These are phyloP conservation scores for Chaetodon trifascialis DNA, from an alignment of 2,113 vertebrate species.

Conservation along the genomic window DNA sequence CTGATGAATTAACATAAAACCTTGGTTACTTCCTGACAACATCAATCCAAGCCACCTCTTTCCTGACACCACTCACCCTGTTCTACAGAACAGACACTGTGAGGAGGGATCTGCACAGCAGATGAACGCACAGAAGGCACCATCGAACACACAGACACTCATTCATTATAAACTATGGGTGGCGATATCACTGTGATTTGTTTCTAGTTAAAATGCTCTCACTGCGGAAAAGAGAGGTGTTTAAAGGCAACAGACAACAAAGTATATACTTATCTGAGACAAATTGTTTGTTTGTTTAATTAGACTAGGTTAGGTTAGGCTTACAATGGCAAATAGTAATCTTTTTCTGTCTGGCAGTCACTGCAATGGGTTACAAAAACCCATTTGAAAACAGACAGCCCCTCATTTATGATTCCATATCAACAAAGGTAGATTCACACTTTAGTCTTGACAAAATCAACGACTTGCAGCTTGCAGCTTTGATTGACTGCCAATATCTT, in stretches of 20 bases:
- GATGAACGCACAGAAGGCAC: conserved; percentile 68
- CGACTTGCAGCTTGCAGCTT: not conserved
- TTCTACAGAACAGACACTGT: conserved; percentile 50
- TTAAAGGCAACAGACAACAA: conserved; percentile 6
- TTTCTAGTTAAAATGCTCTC: conserved; percentile 36
- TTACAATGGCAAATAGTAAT: no score
- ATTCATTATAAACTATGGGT: conserved; percentile 65
- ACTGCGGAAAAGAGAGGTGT: not conserved
- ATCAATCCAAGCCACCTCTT: conserved; percentile 36
- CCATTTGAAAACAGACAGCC: not conserved
- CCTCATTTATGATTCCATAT: not conserved
- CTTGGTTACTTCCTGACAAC: conserved; percentile 47
- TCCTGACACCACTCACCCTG: conserved; percentile 10
- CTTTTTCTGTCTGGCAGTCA: not conserved
- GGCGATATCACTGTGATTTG: conserved; percentile 42
- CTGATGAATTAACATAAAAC: conserved; percentile 49
- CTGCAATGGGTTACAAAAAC: not conserved
- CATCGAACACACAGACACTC: conserved; percentile 44
- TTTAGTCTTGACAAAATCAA: not conserved
- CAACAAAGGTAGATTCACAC: not conserved
- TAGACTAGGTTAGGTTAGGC: not conserved
- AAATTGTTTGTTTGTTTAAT: not conserved
- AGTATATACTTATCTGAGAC: not conserved
- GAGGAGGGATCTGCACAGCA: conserved; percentile 41
- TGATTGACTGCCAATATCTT: not conserved